Conservation (phyloP, 2,797 vertebrate genomes). For the Mycteria americana region DNA sequence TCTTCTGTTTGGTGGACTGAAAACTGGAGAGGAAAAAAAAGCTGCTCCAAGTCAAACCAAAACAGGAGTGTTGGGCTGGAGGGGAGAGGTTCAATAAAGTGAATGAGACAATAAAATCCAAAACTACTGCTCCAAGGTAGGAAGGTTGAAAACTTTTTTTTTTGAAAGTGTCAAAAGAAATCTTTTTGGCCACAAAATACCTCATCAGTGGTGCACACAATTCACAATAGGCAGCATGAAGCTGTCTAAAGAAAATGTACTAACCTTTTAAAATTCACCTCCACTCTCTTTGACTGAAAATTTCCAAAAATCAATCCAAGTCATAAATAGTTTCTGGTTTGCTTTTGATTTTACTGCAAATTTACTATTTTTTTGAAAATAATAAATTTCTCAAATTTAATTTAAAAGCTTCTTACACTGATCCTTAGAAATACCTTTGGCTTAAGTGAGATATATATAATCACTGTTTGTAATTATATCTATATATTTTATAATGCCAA, state of each 20-base stretch:
- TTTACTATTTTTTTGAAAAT: not conserved
- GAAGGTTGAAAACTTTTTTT: not conserved
- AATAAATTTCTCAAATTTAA: not conserved
- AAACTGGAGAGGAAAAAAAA: not conserved
- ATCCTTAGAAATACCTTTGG: not conserved
- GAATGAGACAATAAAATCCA: not conserved
- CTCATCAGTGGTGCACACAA: not conserved
- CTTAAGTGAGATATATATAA: not conserved
- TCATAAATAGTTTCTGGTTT: not conserved
- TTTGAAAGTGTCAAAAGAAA: not conserved
- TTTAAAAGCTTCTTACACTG: not conserved
- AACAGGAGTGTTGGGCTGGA: not conserved
- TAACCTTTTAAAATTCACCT: not conserved
- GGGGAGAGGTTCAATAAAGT: not conserved
- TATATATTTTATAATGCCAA: not conserved
- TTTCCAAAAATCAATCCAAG: not conserved
- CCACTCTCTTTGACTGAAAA: not conserved
- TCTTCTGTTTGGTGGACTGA: not conserved
- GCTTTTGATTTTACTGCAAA: not conserved
- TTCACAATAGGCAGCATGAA: not conserved
- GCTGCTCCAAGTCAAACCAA: fast-evolving
- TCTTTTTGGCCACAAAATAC: not conserved
- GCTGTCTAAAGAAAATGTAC: not conserved
- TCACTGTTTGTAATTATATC: not conserved
- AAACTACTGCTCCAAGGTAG: not conserved